Evolutionary conservation across 2,113 vertebrate genomes (phyloP).

Genomic region (Carollia perspicillata): DNA sequence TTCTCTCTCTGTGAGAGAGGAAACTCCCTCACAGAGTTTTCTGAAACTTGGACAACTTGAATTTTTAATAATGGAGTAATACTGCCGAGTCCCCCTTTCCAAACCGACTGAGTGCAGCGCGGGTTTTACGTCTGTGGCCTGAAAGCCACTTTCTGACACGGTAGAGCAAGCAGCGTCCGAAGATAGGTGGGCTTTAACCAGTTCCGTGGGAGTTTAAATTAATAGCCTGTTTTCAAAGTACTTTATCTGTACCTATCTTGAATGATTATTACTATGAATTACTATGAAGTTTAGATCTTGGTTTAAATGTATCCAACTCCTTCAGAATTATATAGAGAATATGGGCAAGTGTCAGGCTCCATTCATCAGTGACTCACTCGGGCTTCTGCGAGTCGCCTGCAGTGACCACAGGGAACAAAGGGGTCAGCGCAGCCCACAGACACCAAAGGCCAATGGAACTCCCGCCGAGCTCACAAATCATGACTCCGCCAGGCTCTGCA

Average conservation of each 20-base stretch:
- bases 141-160: not conserved
- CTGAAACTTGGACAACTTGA: not conserved
- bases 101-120: not conserved
- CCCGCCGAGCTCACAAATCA: not conserved
- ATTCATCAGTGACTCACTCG: not conserved
- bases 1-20: too few species aligned
- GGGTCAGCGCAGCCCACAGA: not conserved
- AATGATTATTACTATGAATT: not conserved
- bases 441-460: not conserved
- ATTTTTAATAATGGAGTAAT: not conserved
- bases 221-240: not conserved
- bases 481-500: not conserved
- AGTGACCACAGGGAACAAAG: not conserved
- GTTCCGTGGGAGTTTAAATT: not conserved
- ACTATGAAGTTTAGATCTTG: not conserved
- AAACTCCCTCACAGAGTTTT: not conserved
- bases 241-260: not conserved
- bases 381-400: not conserved
- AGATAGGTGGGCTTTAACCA: not conserved
- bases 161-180: not conserved
- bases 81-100: not conserved
- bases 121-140: not conserved
- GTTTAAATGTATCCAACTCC: not conserved
- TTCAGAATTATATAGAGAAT: constrained; percentile 4
- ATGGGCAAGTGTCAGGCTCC: not conserved